Evolutionary conservation across 2,113 vertebrate genomes (phyloP).

Genomic region (Lonchura striata): DNA sequence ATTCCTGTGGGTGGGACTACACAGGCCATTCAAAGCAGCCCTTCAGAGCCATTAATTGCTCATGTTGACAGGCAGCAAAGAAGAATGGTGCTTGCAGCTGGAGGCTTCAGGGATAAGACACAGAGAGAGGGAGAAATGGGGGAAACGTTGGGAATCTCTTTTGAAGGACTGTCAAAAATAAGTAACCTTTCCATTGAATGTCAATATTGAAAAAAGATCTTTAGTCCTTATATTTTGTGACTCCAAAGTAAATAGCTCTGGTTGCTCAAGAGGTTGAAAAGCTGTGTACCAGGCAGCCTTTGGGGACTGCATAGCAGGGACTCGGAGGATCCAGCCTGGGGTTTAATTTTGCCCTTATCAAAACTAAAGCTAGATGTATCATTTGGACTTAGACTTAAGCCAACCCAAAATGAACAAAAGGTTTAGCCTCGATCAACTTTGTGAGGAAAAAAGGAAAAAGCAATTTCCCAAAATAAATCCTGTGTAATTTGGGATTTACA

Average conservation of each 20-base stretch:
- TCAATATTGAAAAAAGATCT: background rate
- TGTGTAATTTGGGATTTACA: background rate
- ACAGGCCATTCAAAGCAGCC: background rate
- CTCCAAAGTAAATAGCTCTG: background rate
- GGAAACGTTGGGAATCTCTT: background rate
- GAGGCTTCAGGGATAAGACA: background rate
- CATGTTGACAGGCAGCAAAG: constrained; percentile 4
- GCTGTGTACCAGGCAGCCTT: background rate
- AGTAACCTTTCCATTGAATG: background rate
- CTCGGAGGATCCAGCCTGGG: background rate
- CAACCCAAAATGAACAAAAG: background rate
- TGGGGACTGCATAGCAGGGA: background rate
- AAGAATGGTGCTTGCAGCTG: constrained; percentile 9
- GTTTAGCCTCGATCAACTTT: background rate
- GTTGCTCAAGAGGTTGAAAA: background rate
- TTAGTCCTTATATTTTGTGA: background rate
- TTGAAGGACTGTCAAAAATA: background rate
- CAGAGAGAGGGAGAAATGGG: background rate
- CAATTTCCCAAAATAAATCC: background rate
- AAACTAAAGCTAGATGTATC: background rate
- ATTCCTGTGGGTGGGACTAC: background rate
- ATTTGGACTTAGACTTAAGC: background rate
- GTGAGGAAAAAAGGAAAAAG: background rate
- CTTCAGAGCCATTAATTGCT: background rate
- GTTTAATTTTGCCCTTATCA: background rate